Percentiles rank a stretch among this genome's conserved stretches.
phyloP scores from a whole-genome alignment of 2,113 vertebrate species.

The Epinephelus lanceolatus region DNA sequence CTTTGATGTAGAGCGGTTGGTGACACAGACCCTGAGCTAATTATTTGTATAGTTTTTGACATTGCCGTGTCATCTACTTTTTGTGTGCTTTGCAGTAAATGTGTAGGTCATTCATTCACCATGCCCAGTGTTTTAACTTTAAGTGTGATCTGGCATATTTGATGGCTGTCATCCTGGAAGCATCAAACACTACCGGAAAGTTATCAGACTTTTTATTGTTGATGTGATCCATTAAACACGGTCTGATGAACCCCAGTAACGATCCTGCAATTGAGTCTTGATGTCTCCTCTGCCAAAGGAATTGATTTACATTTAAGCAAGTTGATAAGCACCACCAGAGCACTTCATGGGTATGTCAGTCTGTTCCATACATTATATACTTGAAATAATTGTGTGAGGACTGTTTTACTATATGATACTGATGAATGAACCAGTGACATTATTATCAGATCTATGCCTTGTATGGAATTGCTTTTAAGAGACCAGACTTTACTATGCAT shows the following conservation, averaged over 20 bases:
- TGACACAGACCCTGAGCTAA: neutral
- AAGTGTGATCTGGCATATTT: neutral
- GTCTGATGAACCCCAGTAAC: neutral
- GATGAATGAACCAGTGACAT: too few species aligned
- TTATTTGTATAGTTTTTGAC: neutral
- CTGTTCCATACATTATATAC: neutral
- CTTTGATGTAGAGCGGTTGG: neutral
- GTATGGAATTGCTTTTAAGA: too few species aligned
- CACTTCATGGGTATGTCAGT: neutral
- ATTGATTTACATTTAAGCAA: neutral
- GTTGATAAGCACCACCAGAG: neutral
- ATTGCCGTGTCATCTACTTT: neutral
- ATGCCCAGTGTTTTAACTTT: neutral
- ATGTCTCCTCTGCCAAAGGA: neutral
- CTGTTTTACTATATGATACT: neutral
- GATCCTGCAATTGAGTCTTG: neutral
- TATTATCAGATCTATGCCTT: too few species aligned
- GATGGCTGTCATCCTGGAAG: neutral
- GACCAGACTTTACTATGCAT: too few species aligned
- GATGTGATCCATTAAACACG: neutral
- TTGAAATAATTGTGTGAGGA: neutral
- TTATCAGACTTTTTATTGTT: neutral
- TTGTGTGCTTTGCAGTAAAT: neutral
- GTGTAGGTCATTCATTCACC: neutral
- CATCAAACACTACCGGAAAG: neutral